Conservation (phyloP, 2,113 vertebrate genomes). For the Anas platyrhynchos region DNA sequence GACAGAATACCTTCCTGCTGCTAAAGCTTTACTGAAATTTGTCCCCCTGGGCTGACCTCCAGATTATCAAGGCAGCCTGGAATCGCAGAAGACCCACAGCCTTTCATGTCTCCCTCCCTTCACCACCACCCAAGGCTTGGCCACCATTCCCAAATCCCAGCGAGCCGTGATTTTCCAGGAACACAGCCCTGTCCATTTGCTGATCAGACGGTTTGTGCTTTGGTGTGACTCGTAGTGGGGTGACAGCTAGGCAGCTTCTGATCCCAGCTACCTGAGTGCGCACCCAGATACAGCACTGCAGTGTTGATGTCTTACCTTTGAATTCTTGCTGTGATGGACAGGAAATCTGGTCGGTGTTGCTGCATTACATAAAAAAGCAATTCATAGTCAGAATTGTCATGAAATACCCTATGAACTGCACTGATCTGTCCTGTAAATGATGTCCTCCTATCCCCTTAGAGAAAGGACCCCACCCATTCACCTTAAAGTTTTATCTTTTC, state of each 20-base stretch:
- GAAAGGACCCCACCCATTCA: not conserved
- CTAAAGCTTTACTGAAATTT: conserved; percentile 60
- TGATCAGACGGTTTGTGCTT: not conserved
- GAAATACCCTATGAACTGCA: not conserved
- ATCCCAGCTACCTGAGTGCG: not conserved
- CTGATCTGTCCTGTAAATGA: not conserved
- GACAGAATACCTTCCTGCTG: not conserved
- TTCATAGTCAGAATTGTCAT: not conserved
- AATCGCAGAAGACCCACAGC: not conserved
- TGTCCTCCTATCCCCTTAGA: not conserved
- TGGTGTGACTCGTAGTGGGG: not conserved
- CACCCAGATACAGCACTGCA: not conserved
- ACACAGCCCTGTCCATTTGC: not conserved
- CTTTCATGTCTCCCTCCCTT: not conserved
- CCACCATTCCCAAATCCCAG: not conserved
- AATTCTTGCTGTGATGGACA: not conserved
- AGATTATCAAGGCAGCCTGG: not conserved
- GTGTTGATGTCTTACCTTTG: not conserved
- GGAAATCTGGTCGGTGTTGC: not conserved
- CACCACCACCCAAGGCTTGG: not conserved
- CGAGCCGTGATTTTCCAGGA: not conserved
- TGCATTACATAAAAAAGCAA: not conserved
- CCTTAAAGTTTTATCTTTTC: not conserved
- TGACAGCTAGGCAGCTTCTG: not conserved
- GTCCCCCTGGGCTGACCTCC: conserved; percentile 21